Base-by-base conservation (phyloP, 2,797 vertebrate species). In the Gallinago solitaria region DNA sequence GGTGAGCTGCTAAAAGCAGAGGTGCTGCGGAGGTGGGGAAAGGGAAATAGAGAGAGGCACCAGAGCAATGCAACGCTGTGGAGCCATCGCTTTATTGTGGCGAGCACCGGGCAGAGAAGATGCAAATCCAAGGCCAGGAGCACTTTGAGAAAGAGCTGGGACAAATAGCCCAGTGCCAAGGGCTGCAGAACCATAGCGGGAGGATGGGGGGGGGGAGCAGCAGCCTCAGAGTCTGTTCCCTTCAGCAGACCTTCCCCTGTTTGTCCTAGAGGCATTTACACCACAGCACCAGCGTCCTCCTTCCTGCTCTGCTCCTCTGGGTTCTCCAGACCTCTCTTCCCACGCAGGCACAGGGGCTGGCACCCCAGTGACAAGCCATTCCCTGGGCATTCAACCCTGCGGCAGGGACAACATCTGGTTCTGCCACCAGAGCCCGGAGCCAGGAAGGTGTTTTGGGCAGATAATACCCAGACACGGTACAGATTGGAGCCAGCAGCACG, bases 61-160 rank as follows among this genome's bases (percentile, higher is more conserved):
- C 1, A 23, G 35, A 63, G 51, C 69, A 19, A 9, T 0, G 16
- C 41, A 15, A 23, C 5, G 4, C 20, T 17, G 45, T 5, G 1
- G 61, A 33, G 30, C 63, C 32, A 5, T 32, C 30, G 0, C 5
- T 27, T 48, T 6, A 12, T 16, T 43, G 76, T 7, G 56, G 35
- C 2, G 6, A 74, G 23, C 1, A 4, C 57, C 13, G 47, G 57
- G 74, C 37, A 63, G 53, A 16, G 60, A 28, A 6, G 39, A n/a
- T 5, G 37, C 61, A 47, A 41, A 78, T 8, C 56, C 33, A 33
- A 60, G 54, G 64, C 77, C 48, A 33, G 43, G 8, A 75, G 73
- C 21, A 16, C 85, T 57, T 11, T 18, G 43, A 82, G 73, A 23
- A n/a, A 80, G 33, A 71, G 53, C 37, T 89, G 21, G 50, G 78